Conservation (phyloP, 1,140 invertebrate species). For the Scaptomyza montana region DNA sequence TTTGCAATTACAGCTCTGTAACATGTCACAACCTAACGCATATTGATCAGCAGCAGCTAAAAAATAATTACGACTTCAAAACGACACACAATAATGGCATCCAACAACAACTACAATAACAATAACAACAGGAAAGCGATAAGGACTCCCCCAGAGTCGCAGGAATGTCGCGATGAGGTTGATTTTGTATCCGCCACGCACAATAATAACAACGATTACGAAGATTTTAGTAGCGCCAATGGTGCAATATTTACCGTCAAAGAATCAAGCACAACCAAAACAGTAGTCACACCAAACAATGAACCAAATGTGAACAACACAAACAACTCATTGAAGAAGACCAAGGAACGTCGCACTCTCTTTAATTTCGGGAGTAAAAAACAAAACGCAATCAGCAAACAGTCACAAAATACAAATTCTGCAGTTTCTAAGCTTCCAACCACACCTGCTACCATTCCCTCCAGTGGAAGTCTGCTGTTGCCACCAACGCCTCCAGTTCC, state of each 20-base stretch:
- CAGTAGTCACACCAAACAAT: conserved; percentile 67
- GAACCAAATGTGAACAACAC: conserved; percentile 61
- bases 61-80: conserved; percentile 12
- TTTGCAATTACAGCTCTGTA: conserved; percentile 32
- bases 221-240: conserved; percentile 53
- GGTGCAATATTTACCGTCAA: conserved; percentile 60
- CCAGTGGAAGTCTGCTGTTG: conserved; percentile 7
- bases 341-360: conserved; percentile 69
- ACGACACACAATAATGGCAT: conserved; percentile 43
- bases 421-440: neutral
- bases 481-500: conserved; percentile 54
- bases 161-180: conserved; percentile 62
- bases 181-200: conserved; percentile 58
- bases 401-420: conserved; percentile 19
- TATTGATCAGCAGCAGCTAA: conserved; percentile 45
- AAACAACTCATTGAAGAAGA: conserved; percentile 58
- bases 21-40: conserved; percentile 50
- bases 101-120: conserved; percentile 35
- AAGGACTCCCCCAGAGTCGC: conserved; percentile 7
- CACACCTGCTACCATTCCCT: neutral
- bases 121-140: conserved; percentile 27
- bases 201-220: conserved; percentile 74
- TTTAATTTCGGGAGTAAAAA: conserved; percentile 67
- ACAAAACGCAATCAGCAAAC: conserved; percentile 35
- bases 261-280: conserved; percentile 38